Percentiles rank a stretch among this genome's conserved stretches.
Evolutionary conservation across 1,140 invertebrate species (phyloP).

Genomic region (Elysia chlorotica): DNA sequence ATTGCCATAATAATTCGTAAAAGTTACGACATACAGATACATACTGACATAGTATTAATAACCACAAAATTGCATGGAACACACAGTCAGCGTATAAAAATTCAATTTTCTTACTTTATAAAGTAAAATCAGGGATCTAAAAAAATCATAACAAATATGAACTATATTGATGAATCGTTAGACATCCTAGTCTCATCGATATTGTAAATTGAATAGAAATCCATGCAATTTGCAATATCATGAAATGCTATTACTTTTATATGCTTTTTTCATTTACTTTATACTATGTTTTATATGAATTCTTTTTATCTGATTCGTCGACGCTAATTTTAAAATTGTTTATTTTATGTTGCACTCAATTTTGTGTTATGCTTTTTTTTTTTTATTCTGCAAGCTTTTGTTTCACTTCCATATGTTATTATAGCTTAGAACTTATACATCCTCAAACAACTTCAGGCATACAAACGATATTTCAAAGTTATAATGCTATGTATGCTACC

Average conservation of each 20-base stretch:
- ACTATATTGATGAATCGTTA: background rate
- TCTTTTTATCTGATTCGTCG: background rate
- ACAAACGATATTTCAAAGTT: too few relatives aligned
- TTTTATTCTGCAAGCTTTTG: too few relatives aligned
- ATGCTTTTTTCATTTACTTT: background rate
- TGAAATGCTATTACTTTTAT: background rate
- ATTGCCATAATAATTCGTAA: too few relatives aligned
- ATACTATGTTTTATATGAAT: background rate
- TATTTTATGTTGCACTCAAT: slow-evolving; percentile 1
- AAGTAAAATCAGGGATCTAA: background rate
- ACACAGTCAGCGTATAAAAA: too few relatives aligned
- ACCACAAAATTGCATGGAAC: too few relatives aligned
- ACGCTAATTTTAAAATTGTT: background rate
- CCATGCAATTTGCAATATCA: background rate
- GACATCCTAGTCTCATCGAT: background rate
- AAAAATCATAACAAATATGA: background rate
- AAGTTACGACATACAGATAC: too few relatives aligned
- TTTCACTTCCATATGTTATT: too few relatives aligned
- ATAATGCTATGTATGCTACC: too few relatives aligned
- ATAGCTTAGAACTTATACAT: too few relatives aligned
- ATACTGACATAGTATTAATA: too few relatives aligned
- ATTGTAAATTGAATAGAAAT: background rate
- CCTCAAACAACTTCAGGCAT: too few relatives aligned
- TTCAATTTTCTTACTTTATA: background rate
- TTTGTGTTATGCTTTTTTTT: too few relatives aligned